Conservation (phyloP, 30 jellyfish, hydroid and myxozoan genomes). For the Sanderia malayensis region DNA sequence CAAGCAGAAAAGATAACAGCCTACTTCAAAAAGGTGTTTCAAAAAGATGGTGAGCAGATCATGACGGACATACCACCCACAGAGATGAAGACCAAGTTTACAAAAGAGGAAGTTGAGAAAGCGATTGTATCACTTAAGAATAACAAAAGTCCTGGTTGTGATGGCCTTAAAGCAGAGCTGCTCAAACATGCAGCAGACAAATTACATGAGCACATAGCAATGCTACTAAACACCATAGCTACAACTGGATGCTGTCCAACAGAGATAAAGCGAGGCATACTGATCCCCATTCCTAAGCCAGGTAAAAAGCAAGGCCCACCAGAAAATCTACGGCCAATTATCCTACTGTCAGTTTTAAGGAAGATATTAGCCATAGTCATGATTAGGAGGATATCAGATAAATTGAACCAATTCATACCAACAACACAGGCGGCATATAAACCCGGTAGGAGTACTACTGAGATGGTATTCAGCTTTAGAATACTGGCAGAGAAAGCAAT, state of each 20-base stretch:
- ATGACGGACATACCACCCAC: background rate
- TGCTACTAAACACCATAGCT: too few relatives aligned
- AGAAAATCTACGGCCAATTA: conserved; percentile 3
- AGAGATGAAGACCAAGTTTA: too few relatives aligned
- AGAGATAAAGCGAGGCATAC: too few relatives aligned
- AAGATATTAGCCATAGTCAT: conserved; percentile 4
- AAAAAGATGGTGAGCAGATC: background rate
- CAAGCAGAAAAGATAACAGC: background rate
- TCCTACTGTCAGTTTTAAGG: conserved; percentile 2
- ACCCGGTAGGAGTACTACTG: conserved; percentile 5
- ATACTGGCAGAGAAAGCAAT: background rate
- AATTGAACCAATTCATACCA: background rate
- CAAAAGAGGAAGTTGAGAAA: too few relatives aligned
- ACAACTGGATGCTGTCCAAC: too few relatives aligned
- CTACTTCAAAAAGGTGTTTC: background rate
- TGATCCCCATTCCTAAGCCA: conserved; percentile 1
- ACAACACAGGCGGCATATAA: conserved; percentile 5
- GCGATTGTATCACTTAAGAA: too few relatives aligned
- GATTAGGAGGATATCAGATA: background rate
- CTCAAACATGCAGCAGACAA: too few relatives aligned
- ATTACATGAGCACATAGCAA: too few relatives aligned
- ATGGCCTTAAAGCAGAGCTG: too few relatives aligned
- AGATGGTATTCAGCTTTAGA: background rate
- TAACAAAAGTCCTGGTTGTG: too few relatives aligned
- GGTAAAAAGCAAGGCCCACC: conserved; percentile 6